Conservation (phyloP, 2,797 vertebrate genomes). For the Chelidonichthys spinosus region DNA sequence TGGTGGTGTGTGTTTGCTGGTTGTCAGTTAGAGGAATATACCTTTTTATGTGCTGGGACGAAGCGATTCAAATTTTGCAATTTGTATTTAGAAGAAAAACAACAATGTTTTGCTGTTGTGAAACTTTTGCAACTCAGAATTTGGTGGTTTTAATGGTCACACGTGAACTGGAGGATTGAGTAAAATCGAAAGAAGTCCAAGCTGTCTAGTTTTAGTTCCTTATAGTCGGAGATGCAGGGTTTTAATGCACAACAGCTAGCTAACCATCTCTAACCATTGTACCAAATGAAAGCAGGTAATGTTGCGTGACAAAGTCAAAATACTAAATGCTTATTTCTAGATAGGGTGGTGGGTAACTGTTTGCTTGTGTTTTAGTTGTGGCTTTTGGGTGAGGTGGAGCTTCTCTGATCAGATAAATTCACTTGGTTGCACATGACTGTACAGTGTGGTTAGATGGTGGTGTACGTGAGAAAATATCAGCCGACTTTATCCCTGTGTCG, state of each 20-base stretch:
- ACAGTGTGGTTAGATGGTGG: constrained; percentile 21
- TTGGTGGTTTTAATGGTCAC: background rate
- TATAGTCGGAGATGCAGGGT: constrained; percentile 14
- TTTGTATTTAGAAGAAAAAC: too few relatives aligned
- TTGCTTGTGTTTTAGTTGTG: constrained; percentile 21
- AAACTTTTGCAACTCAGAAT: constrained; percentile 4
- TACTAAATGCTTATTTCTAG: constrained; percentile 6
- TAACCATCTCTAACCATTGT: constrained; percentile 1
- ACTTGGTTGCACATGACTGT: constrained; percentile 8
- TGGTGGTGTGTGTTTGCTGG: constrained; percentile 26
- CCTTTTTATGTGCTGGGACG: background rate
- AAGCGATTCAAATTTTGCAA: too few relatives aligned
- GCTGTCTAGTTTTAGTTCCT: constrained; percentile 5
- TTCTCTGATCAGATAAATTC: constrained; percentile 60
- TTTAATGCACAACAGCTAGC: constrained; percentile 15
- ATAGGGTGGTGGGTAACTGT: background rate
- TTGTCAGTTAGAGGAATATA: constrained; percentile 25
- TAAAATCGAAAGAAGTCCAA: too few relatives aligned
- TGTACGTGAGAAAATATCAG: constrained; percentile 1
- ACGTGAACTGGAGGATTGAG: too few relatives aligned
- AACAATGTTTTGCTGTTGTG: background rate
- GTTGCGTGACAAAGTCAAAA: constrained; percentile 15
- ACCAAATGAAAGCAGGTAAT: constrained; percentile 44
- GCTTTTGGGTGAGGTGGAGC: constrained; percentile 40
- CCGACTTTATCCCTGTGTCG: constrained; percentile 11